phyloP scores from a whole-genome alignment of 2,888 invertebrate species.

The Coleophora deauratella region DNA sequence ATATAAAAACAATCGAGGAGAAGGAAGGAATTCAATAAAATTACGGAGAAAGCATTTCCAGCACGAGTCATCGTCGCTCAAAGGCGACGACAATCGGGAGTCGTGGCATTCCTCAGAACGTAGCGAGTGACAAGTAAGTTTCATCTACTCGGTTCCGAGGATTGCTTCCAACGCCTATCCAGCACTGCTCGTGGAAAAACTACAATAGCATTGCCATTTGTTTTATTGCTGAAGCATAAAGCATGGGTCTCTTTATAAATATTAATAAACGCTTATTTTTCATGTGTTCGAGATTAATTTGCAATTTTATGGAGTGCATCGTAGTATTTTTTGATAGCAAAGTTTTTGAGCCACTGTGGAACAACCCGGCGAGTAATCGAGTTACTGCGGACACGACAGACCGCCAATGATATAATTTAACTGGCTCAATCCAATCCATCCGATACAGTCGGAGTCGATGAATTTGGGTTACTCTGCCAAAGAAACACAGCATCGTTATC shows the following conservation, averaged over 20 bases:
- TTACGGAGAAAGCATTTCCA: slow-evolving; percentile 5
- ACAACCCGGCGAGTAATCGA: slow-evolving; percentile 36
- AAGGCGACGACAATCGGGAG: slow-evolving; percentile 8
- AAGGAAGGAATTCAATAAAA: slow-evolving; percentile 1
- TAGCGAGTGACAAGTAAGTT: too few species aligned
- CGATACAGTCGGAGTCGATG: slow-evolving; percentile 56
- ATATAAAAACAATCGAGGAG: not conserved
- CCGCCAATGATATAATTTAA: slow-evolving; percentile 67
- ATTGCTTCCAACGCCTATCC: too few species aligned
- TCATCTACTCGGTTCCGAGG: too few species aligned
- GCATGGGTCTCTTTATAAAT: too few species aligned
- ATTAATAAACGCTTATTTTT: too few species aligned
- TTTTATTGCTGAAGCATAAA: too few species aligned
- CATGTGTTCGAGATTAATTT: too few species aligned
- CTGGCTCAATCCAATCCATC: slow-evolving; percentile 65
- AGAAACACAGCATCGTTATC: slow-evolving; percentile 34
- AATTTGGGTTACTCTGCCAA: slow-evolving; percentile 54
- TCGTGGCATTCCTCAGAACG: too few species aligned
- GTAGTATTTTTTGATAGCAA: slow-evolving; percentile 19
- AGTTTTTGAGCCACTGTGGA: too few species aligned
- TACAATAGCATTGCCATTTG: too few species aligned
- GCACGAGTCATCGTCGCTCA: too few species aligned
- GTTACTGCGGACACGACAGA: slow-evolving; percentile 48
- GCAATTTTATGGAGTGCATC: slow-evolving; percentile 16
- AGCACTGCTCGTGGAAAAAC: too few species aligned